phyloP scores from a whole-genome alignment of 2,797 vertebrate species.

The Buphagus erythrorhynchus region DNA sequence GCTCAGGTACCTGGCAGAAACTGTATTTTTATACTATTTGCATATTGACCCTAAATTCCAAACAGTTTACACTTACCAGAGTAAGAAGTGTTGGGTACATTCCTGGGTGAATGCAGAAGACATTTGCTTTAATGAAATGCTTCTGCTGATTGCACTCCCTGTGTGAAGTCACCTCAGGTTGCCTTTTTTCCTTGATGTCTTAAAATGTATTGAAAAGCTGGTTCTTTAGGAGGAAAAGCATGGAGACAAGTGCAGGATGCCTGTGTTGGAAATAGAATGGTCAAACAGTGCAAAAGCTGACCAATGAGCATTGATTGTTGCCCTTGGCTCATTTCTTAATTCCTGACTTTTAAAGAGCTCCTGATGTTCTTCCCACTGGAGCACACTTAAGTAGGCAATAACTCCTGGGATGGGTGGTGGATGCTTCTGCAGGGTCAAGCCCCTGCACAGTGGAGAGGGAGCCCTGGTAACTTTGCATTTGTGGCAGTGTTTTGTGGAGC shows the following conservation, averaged over 20 bases:
- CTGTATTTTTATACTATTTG: neutral
- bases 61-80: neutral
- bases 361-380: neutral
- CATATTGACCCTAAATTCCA: neutral
- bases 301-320: accelerated
- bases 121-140: neutral
- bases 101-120: neutral
- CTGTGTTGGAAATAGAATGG: neutral
- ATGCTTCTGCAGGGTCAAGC: neutral
- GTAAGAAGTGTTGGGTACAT: neutral
- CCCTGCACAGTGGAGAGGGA: neutral
- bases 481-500: neutral
- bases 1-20: neutral
- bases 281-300: neutral
- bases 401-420: accelerated
- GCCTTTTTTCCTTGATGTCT: neutral
- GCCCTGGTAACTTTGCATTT: accelerated
- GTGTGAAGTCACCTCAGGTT: neutral
- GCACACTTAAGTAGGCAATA: accelerated
- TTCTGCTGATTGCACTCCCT: neutral
- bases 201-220: neutral
- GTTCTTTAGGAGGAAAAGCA: neutral
- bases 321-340: neutral
- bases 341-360: neutral
- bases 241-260: neutral